Percentiles rank a stretch among this genome's conserved stretches.
Conservation (phyloP, 2,113 vertebrate genomes). For the Numida meleagris region DNA sequence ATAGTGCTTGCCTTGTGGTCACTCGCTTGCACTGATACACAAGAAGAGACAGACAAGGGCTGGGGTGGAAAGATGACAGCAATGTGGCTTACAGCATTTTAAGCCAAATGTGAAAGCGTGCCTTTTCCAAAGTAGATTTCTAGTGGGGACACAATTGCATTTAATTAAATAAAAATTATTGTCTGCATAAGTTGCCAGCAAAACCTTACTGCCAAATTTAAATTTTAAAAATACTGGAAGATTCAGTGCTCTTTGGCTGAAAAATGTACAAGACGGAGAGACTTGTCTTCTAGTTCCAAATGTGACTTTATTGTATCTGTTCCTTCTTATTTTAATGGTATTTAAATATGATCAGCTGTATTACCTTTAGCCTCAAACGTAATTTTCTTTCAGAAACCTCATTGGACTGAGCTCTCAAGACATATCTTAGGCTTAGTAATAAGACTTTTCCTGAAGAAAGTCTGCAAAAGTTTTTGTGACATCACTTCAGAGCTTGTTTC, state of each 20-base stretch:
- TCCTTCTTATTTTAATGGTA: not conserved
- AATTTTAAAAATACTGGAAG: not conserved
- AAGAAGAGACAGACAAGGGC: not conserved
- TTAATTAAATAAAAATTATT: not conserved
- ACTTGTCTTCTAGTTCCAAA: not conserved
- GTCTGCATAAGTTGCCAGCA: not conserved
- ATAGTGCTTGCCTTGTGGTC: not conserved
- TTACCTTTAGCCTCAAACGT: accelerated
- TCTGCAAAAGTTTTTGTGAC: not conserved
- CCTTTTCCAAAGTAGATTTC: not conserved
- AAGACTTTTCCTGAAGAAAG: not conserved
- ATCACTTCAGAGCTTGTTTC: not conserved
- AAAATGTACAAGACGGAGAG: not conserved
- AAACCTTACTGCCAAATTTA: not conserved
- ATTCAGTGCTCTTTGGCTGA: not conserved
- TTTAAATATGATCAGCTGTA: not conserved
- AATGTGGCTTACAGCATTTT: not conserved
- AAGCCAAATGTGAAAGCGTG: not conserved
- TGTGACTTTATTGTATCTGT: not conserved
- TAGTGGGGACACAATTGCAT: not conserved
- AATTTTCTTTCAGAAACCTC: not conserved
- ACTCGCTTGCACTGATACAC: not conserved
- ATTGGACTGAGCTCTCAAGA: not conserved
- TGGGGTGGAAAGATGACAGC: not conserved
- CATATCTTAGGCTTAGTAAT: not conserved